Conservation (phyloP, 2,888 invertebrate genomes). For the Nymphalis polychloros region DNA sequence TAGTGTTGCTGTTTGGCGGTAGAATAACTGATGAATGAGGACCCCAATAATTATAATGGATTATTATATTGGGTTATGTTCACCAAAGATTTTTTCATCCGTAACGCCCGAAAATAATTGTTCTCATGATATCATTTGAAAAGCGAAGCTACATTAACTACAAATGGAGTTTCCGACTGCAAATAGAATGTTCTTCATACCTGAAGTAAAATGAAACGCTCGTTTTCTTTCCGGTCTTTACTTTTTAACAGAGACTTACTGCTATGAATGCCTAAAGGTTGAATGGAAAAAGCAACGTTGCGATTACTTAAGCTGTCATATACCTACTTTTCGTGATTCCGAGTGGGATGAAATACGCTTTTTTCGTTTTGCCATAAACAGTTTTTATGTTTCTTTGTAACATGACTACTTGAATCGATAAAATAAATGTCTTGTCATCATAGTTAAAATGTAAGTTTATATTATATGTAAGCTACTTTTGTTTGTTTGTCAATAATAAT, state of each 20-base stretch:
- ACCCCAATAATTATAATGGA: too few species aligned
- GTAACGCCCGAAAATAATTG: background rate
- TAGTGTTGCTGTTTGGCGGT: too few species aligned
- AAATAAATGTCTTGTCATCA: too few species aligned
- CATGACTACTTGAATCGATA: too few species aligned
- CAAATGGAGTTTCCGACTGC: slow-evolving; percentile 10
- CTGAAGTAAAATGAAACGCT: slow-evolving; percentile 27
- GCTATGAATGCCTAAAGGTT: slow-evolving; percentile 24
- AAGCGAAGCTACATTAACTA: slow-evolving; percentile 5
- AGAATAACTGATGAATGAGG: too few species aligned
- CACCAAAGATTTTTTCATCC: background rate
- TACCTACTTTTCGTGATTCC: slow-evolving; percentile 4
- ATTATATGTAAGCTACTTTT: too few species aligned
- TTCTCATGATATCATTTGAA: slow-evolving; percentile 9
- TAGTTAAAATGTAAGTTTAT: too few species aligned
- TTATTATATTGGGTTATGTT: too few species aligned
- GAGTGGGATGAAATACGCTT: background rate
- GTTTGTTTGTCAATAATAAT: too few species aligned
- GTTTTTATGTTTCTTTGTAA: background rate
- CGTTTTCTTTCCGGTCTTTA: slow-evolving; percentile 24
- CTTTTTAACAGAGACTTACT: slow-evolving; percentile 26
- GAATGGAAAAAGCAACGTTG: slow-evolving; percentile 28
- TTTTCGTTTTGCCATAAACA: background rate
- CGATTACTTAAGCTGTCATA: slow-evolving; percentile 18
- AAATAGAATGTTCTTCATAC: slow-evolving; percentile 26